These are phyloP conservation scores for Halcyon smyrnensis DNA, from an alignment of 2,797 vertebrate species.

Conservation along the genomic window DNA sequence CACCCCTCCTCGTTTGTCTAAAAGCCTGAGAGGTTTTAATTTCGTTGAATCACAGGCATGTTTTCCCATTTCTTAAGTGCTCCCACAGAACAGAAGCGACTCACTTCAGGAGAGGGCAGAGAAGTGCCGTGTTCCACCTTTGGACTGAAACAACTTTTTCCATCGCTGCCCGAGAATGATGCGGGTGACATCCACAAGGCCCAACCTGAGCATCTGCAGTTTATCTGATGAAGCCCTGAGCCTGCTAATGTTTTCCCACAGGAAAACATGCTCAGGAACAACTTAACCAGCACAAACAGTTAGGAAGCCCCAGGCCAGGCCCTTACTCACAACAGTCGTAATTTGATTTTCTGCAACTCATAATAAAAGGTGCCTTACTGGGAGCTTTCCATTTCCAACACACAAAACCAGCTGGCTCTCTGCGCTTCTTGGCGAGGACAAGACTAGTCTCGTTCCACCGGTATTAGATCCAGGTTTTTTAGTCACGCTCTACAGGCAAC, in stretches of 20 bases:
- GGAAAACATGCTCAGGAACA: too few species aligned
- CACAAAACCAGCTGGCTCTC: neutral
- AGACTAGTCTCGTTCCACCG: neutral
- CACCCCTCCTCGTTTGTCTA: neutral
- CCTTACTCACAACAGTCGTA: neutral
- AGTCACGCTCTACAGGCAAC: neutral
- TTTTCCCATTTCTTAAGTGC: neutral
- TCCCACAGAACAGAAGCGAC: neutral
- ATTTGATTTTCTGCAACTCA: neutral
- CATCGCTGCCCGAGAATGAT: neutral
- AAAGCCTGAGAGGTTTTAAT: neutral
- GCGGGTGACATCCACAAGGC: neutral
- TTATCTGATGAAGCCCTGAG: neutral
- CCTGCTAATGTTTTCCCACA: neutral
- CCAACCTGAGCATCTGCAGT: neutral
- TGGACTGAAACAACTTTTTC: neutral
- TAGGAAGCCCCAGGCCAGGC: neutral
- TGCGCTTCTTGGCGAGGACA: neutral
- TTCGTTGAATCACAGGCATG: neutral
- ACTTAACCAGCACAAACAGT: neutral
- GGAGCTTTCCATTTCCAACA: neutral
- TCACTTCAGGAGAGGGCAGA: neutral
- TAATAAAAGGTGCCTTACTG: neutral
- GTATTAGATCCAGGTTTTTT: neutral
- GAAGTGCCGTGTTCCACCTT: rapidly evolving